phyloP scores from a whole-genome alignment of 2,113 vertebrate genomes.

The Archocentrus centrarchus region DNA sequence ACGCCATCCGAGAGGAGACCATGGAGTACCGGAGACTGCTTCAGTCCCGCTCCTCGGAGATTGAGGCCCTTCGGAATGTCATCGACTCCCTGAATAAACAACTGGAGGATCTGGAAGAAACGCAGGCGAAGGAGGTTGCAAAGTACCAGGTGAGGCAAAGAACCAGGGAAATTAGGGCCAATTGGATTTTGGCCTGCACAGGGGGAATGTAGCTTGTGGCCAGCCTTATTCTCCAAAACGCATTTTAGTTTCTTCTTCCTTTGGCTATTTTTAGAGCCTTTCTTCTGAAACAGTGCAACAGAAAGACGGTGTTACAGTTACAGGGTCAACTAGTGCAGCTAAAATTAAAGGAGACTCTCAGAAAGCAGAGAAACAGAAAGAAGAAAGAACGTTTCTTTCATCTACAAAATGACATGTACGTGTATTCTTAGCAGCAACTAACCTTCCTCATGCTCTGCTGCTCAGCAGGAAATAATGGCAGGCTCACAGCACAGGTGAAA shows the following conservation, averaged over 20 bases:
- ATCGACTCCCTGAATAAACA: constrained; percentile 84
- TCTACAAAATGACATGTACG: background rate
- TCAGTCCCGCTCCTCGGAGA: constrained; percentile 83
- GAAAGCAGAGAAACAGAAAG: background rate
- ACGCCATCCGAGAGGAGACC: constrained; percentile 86
- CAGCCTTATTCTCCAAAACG: background rate
- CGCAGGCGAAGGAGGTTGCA: constrained; percentile 81
- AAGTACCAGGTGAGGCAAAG: constrained; percentile 82
- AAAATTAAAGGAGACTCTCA: background rate
- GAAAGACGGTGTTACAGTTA: background rate
- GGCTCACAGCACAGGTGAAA: constrained; percentile 19
- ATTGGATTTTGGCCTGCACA: background rate
- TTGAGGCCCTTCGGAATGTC: constrained; percentile 83
- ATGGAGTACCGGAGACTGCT: constrained; percentile 85
- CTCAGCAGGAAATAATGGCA: constrained; percentile 29
- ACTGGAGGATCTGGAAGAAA: constrained; percentile 84
- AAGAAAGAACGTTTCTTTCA: background rate
- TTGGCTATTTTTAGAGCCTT: background rate
- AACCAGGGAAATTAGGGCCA: constrained; percentile 75
- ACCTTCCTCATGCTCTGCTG: background rate
- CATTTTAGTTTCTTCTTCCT: background rate
- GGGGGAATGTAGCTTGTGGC: background rate
- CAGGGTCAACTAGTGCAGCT: background rate
- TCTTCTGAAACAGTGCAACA: background rate
- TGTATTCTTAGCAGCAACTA: background rate